Evolutionary conservation across 2,797 vertebrate species (phyloP).

Genomic region (Phoebastria nigripes): DNA sequence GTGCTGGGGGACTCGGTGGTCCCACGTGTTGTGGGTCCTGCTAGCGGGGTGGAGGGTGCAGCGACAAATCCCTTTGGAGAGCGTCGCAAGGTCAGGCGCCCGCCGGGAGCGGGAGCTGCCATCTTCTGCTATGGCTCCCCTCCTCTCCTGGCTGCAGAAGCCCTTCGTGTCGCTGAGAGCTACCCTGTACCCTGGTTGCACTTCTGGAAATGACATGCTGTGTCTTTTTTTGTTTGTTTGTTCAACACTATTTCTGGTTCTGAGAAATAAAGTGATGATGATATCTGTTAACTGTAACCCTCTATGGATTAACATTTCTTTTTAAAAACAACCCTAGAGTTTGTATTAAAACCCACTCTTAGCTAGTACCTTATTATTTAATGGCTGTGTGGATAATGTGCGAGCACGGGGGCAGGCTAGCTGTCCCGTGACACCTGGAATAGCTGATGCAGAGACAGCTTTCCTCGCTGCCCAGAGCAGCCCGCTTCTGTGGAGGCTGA

Average conservation of each 20-base stretch:
- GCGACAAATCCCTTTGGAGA: slow-evolving; percentile 39
- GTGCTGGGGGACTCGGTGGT: background rate
- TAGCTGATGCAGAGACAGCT: slow-evolving; percentile 26
- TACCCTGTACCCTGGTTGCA: background rate
- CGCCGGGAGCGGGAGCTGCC: slow-evolving; percentile 40
- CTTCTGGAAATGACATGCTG: background rate
- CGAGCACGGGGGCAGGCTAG: background rate
- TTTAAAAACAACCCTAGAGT: background rate
- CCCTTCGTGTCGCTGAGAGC: background rate
- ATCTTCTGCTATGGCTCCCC: background rate
- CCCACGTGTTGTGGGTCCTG: background rate
- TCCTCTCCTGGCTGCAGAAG: slow-evolving; percentile 2
- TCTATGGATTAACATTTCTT: slow-evolving; percentile 25
- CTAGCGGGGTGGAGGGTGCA: background rate
- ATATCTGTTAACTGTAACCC: slow-evolving; percentile 42
- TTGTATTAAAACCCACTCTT: background rate
- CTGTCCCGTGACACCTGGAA: slow-evolving; percentile 34
- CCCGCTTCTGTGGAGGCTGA: background rate
- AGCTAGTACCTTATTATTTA: background rate
- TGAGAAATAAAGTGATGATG: slow-evolving; percentile 50
- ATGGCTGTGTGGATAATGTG: background rate
- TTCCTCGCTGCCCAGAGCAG: background rate
- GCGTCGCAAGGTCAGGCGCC: slow-evolving; percentile 50
- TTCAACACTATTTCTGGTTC: slow-evolving; percentile 25
- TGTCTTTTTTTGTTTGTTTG: background rate